Conservation (phyloP, 2,113 vertebrate species). For the Oncorhynchus tshawytscha region DNA sequence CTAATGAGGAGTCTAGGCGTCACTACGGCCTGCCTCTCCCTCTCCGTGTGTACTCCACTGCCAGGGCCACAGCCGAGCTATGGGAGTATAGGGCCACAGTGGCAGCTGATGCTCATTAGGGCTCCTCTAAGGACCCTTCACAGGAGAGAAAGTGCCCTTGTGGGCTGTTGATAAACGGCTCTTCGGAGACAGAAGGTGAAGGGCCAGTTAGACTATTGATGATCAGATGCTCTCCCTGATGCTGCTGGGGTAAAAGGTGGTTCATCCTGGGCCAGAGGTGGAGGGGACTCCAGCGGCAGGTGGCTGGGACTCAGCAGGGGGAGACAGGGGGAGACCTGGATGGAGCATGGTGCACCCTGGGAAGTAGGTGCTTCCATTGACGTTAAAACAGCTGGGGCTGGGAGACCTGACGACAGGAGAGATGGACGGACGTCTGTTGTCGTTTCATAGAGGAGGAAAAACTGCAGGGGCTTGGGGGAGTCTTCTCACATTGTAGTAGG, state of each 20-base stretch:
- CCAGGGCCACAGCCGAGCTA: not conserved
- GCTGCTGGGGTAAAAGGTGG: too few species aligned
- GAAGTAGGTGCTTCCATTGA: not conserved
- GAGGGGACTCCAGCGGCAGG: not conserved
- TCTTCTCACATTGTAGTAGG: not conserved
- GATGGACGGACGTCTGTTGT: not conserved
- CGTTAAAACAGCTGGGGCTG: not conserved
- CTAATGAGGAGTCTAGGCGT: not conserved
- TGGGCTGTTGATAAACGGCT: not conserved
- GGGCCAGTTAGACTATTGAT: not conserved
- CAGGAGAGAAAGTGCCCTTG: not conserved
- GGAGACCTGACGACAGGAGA: not conserved
- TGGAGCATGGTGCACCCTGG: not conserved
- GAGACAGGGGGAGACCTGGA: not conserved
- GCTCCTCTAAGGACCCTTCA: not conserved
- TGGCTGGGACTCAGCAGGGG: not conserved
- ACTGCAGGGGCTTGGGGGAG: not conserved
- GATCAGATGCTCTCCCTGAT: not conserved
- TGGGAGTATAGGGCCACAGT: not conserved
- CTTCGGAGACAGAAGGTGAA: not conserved
- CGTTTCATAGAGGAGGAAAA: not conserved
- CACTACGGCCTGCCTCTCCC: not conserved
- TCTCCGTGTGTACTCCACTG: not conserved
- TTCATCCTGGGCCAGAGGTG: not conserved
- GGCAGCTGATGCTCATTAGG: not conserved